Base-by-base conservation (phyloP, 1,140 invertebrate species). In the Procambarus virginalis region DNA sequence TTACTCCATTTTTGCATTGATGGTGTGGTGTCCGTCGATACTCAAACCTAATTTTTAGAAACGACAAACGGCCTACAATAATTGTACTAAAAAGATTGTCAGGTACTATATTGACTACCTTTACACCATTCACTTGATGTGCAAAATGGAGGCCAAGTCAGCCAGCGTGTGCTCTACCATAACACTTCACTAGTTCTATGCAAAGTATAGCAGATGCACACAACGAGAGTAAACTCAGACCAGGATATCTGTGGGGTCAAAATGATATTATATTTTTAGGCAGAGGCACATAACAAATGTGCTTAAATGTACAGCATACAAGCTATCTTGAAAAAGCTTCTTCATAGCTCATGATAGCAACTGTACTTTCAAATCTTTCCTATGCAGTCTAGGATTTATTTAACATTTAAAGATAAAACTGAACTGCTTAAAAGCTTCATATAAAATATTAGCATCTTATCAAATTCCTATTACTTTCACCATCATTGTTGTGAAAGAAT, bases 151-250 rank as follows among this genome's bases (percentile, higher is more conserved):
- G 89, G 84, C 77, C 77, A 86, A 90, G 84, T 90, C 58, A 90
- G 76, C 89, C 89, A 90, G 89, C 83, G 89, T 90, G 76, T 90
- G 89, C 89, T 86, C 89, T 85, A 80, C 89, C 84, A 34, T 81
- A 96, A 96, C 96, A 92, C 86, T 96, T 95, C 96, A 96, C 96
- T 96, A 96, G 96, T 96, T 96, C 96, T 96, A 97, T 97, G 96
- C 96, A 97, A 97, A 97, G 96, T 97, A 97, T 97, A 97, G 96
- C 95, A 96, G 96, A 96, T 96, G 96, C 89, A 90, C 89, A 90
- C 89, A 90, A 86, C 83, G 78, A 85, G 81, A 89, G 88, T 48
- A 70, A 79, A 90, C 89, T 80, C 77, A 46, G 49, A 73, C 70
- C 84, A 86, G 89, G 89, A 85, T 90, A 55, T 75, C 89, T 85